Base-by-base conservation (phyloP, 2,797 vertebrate genomes). In the Diglossa cyanea region DNA sequence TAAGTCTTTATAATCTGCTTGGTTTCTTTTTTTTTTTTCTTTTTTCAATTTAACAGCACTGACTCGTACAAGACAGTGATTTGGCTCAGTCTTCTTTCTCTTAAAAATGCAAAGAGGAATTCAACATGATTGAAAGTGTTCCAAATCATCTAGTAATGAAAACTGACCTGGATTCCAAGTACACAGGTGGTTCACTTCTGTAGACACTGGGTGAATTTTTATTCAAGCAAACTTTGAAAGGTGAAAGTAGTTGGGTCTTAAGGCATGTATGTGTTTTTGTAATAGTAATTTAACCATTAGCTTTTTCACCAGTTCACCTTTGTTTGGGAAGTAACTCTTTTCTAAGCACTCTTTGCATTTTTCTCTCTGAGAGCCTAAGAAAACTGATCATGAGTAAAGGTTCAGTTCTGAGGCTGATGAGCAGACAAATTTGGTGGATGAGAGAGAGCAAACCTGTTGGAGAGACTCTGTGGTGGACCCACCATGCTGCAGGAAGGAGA, bases 21-120 rank as follows among this genome's bases (percentile, higher is more conserved):
- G 3, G 3, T 40, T 47, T 31, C 2, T 16, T 42, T 31, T 31
- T 17, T 19, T 39, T 45, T 13, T 31, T 44, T 42, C 37, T 2
- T 25, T 78, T 60, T 54, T 42, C 3, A 21, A 60, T 55, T 81
- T 54, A 61, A 48, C 55, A 61, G 16, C 40, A 40, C 63, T 48
- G 37, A 73, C 35, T 91, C 53, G 50, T 55, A 18, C 30, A 50
- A 86, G 68, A 28, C 37, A 71, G 81, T 77, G 21, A 68, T 86
- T 88, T 62, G 87, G 23, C 75, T 91, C 53, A 57, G 35, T 77
- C n/a, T 89, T 76, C 39, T 77, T 88, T 88, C 17, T 58, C 40
- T 78, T 58, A 79, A 86, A 86, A 70, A 82, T 63, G 44, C 33
- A 70, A 81, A 79, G 53, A 72, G 44, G 13, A 85, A 90, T 86